Evolutionary conservation across 2,888 invertebrate genomes (phyloP), one percentile per base, ranked within the genome.

Genomic region (Polydrusus tereticollis): DNA sequence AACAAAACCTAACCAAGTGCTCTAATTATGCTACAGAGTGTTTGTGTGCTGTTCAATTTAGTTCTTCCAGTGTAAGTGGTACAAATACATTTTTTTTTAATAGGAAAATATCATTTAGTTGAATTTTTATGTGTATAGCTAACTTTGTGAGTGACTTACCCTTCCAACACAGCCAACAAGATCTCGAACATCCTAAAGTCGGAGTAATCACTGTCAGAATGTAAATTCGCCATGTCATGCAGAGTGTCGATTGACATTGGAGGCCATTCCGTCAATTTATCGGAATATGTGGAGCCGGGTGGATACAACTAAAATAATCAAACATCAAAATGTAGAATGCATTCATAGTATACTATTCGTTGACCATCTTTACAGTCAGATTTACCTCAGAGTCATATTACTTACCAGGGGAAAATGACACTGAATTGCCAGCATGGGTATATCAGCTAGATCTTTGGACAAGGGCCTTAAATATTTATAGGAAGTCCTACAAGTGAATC

Each of bases 371-470:
- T n/a, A n/a, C n/a, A n/a, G n/a, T n/a, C n/a, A n/a, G 23, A 20
- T 50, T 58, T 33, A 20, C 52, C n/a, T 43, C 2, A n/a, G 45
- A 38, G 29, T 18, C 16, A 7, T 14, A 26, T 18, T 41, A 55
- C 70, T 76, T 78, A 79, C 78, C 69, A 69, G 62, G 16, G 80
- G 77, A 45, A 82, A 76, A 69, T 81, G 78, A 55, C 82, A 81
- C 47, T 71, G 75, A 12, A 79, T 64, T 0, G 81, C 78, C 18
- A 81, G 45, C 71, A 74, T 77, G 0, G 82, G 80, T 36, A 80
- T 74, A 1, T 74, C 16, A 23, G 73, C 58, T n/a, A 81, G 43
- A 10, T 78, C 72, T 36, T 66, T 65, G 1, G 73, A 76, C 26
- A 82, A 62, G 29, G 60, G 69, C 50, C 77, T 68, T 10, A 82